Conservation (phyloP, 2,797 vertebrate genomes). For the Acropternis orthonyx region DNA sequence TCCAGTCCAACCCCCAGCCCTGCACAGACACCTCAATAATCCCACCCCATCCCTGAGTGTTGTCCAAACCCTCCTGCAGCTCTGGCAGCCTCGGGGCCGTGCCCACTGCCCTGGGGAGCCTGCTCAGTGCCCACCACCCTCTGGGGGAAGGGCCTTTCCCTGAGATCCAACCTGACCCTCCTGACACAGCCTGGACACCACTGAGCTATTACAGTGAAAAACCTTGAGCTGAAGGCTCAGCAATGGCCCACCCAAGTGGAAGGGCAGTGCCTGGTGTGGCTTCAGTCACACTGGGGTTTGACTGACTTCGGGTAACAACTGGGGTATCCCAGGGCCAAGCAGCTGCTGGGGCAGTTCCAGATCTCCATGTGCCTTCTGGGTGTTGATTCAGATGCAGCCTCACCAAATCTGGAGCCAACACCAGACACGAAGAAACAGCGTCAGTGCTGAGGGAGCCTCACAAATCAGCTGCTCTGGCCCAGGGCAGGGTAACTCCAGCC, state of each 20-base stretch:
- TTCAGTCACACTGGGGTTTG: background rate
- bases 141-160: background rate
- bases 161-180: rapidly evolving
- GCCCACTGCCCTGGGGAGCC: background rate
- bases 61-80: background rate
- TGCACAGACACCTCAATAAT: background rate
- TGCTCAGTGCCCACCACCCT: background rate
- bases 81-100: rapidly evolving
- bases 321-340: background rate
- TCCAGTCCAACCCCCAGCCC: rapidly evolving
- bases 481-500: background rate
- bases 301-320: rapidly evolving
- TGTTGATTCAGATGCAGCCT: background rate
- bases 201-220: background rate
- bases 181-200: background rate
- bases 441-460: background rate
- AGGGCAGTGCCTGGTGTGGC: background rate
- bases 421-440: background rate
- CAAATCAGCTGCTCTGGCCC: background rate
- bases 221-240: background rate
- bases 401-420: background rate
- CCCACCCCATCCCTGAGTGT: rapidly evolving
- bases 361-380: background rate
- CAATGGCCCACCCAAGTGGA: background rate
- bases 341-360: rapidly evolving